phyloP scores from a whole-genome alignment of 2,113 vertebrate species.

The Coreoperca whiteheadi region DNA sequence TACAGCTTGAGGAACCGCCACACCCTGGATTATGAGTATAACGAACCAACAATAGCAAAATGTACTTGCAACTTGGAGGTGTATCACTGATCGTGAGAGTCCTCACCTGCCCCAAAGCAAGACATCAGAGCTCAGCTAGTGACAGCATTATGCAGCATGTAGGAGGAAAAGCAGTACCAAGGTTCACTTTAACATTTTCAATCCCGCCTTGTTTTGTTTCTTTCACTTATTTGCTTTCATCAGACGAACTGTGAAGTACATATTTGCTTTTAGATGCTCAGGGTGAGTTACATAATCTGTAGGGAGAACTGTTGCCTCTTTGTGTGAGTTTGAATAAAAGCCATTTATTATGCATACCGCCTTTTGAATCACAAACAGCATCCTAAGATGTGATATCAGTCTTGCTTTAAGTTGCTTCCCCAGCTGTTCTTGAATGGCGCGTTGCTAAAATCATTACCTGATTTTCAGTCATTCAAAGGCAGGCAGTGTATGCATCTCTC shows the following conservation, averaged over 20 bases:
- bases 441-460: conserved; percentile 28
- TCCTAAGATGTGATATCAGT: conserved; percentile 29
- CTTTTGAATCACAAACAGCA: conserved; percentile 20
- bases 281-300: conserved; percentile 29
- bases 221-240: conserved; percentile 23
- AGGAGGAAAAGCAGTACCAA: background rate
- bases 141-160: background rate
- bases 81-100: background rate
- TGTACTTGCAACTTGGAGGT: background rate
- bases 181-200: background rate
- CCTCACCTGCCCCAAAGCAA: background rate
- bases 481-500: background rate
- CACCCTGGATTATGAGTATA: no score
- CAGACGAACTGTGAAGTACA: background rate
- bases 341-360: conserved; percentile 28
- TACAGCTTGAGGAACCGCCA: background rate
- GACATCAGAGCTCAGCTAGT: conserved; percentile 2
- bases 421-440: background rate
- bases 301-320: conserved; percentile 23
- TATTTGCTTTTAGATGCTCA: conserved; percentile 31
- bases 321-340: conserved; percentile 32
- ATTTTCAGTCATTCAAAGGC: conserved; percentile 4
- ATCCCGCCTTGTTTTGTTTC: conserved; percentile 15
- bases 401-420: conserved; percentile 18
- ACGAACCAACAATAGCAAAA: background rate